phyloP scores from a whole-genome alignment of 2,888 invertebrate species.

The Drosophila percnosoma region DNA sequence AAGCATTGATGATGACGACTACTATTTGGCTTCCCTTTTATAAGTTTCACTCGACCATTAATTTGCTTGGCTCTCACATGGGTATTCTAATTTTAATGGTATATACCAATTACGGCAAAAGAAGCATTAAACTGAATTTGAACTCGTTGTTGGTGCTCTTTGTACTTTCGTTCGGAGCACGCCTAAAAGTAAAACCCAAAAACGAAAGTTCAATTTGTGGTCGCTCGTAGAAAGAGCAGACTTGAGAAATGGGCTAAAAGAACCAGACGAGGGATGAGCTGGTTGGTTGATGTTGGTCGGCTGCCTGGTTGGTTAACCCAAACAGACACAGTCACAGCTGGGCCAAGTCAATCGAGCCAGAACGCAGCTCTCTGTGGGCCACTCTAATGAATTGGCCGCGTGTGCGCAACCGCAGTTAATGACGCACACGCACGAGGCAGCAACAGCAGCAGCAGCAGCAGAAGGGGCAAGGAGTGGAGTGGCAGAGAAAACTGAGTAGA shows the following conservation, averaged over 20 bases:
- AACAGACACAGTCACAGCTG: conserved; percentile 38
- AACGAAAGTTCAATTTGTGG: conserved; percentile 74
- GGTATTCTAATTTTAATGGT: conserved; percentile 47
- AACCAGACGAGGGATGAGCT: conserved; percentile 23
- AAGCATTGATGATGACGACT: conserved; percentile 10
- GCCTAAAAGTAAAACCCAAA: conserved; percentile 71
- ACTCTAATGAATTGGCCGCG: conserved; percentile 67
- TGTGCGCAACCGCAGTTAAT: conserved; percentile 76
- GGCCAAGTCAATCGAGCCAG: conserved; percentile 48
- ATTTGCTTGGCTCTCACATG: conserved; percentile 28
- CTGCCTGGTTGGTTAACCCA: conserved; percentile 20
- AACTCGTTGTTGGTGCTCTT: conserved; percentile 49
- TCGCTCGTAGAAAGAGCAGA: conserved; percentile 8
- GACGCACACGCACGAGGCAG: conserved; percentile 65
- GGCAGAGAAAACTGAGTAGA: conserved; percentile 12
- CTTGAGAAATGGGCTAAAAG: conserved; percentile 37
- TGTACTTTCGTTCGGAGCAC: conserved; percentile 57
- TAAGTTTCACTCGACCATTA: conserved; percentile 34
- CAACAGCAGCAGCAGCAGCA: background rate
- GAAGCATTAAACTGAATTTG: conserved; percentile 27
- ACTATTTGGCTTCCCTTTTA: conserved; percentile 33
- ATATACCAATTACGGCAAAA: conserved; percentile 35
- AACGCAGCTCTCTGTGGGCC: conserved; percentile 24
- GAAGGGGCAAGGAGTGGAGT: background rate
- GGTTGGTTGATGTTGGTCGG: background rate